Evolutionary conservation across 2,113 vertebrate genomes (phyloP).

Genomic region (Glareola pratincola): DNA sequence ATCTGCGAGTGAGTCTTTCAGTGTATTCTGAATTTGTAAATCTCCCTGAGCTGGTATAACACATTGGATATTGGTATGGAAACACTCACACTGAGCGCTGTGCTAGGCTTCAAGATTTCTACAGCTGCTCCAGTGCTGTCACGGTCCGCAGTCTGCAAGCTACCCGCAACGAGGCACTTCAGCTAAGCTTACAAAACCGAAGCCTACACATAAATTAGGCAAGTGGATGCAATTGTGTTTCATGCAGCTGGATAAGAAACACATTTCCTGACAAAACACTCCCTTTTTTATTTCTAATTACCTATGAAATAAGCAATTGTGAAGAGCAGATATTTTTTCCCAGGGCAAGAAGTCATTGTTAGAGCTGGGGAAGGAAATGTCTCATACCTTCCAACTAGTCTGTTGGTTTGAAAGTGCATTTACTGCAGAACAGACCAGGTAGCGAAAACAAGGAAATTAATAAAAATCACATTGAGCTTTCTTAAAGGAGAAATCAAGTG

Average conservation of each 20-base stretch:
- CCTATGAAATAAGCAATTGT: not conserved
- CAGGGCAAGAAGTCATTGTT: constrained; percentile 45
- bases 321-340: constrained; percentile 5
- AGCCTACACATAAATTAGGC: not conserved
- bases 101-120: not conserved
- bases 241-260: not conserved
- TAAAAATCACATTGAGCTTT: not conserved
- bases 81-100: not conserved
- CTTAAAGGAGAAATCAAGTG: not conserved
- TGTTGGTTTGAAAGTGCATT: not conserved
- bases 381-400: constrained; percentile 8
- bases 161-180: not conserved
- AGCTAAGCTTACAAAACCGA: not conserved
- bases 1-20: not conserved
- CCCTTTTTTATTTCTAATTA: constrained; percentile 36
- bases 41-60: not conserved
- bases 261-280: constrained; percentile 60
- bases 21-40: not conserved
- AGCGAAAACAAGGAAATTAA: not conserved
- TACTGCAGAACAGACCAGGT: not conserved
- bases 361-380: constrained; percentile 54
- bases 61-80: too few relatives aligned
- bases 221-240: not conserved
- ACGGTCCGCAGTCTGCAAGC: not conserved
- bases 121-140: not conserved